These are phyloP conservation scores for Malthinus seriepunctatus DNA, from an alignment of 2,888 invertebrate species.

Conservation along the genomic window DNA sequence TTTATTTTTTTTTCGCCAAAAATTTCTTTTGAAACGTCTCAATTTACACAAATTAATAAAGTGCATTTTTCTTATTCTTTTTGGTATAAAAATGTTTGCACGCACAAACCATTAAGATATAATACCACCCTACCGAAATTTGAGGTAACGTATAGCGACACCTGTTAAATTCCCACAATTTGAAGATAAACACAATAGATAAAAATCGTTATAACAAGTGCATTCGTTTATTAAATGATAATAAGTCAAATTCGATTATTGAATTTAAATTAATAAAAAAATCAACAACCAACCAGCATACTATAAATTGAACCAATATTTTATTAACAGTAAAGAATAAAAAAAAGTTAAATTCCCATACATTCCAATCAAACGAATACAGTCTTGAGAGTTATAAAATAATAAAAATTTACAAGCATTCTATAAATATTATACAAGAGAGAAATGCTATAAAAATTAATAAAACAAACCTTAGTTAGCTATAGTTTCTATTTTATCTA, in stretches of 20 bases:
- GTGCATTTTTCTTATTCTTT: conserved; percentile 8
- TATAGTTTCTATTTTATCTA: conserved; percentile 9
- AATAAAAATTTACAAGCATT: conserved; percentile 28
- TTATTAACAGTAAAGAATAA: conserved; percentile 9
- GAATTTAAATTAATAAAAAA: conserved; percentile 9
- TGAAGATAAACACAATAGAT: not conserved
- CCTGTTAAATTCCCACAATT: conserved; percentile 18
- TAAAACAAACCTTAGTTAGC: conserved; percentile 20
- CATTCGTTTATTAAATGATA: not conserved
- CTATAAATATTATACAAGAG: not conserved
- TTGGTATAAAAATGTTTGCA: conserved; percentile 16
- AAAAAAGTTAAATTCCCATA: conserved; percentile 25
- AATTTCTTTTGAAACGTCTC: conserved; percentile 14
- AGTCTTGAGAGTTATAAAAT: conserved; percentile 24
- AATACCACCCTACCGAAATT: conserved; percentile 19
- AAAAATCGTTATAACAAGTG: conserved; percentile 9
- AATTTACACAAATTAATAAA: conserved; percentile 6
- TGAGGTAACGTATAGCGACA: conserved; percentile 5
- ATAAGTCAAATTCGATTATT: conserved; percentile 10
- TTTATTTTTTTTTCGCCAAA: too few species aligned
- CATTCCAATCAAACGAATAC: conserved; percentile 23
- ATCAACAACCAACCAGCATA: not conserved
- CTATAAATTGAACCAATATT: conserved; percentile 13
- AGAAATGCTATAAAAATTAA: conserved; percentile 23
- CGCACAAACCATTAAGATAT: conserved; percentile 23